Conservation (phyloP, 2,797 vertebrate species). For the Acropternis orthonyx region DNA sequence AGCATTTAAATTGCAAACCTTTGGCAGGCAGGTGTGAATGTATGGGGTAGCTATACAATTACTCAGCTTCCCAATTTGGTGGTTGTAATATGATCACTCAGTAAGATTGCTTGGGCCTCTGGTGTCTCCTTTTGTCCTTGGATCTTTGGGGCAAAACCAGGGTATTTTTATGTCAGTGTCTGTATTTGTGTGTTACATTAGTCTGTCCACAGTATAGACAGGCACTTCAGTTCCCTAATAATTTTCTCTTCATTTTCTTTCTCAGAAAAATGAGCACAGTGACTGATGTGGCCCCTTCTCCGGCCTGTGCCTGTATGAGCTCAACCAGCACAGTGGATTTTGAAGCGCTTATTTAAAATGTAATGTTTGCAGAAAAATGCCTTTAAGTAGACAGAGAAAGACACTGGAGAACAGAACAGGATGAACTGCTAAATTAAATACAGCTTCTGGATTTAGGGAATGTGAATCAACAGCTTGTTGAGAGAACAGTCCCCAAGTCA, state of each 20-base stretch:
- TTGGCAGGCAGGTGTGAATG: slow-evolving; percentile 5
- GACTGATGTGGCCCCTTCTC: background rate
- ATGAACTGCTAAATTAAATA: slow-evolving; percentile 28
- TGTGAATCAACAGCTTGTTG: background rate
- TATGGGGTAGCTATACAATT: background rate
- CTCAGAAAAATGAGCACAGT: background rate
- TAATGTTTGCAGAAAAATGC: background rate
- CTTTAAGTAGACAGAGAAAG: background rate
- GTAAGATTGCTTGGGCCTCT: background rate
- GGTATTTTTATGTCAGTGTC: background rate
- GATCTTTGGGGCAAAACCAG: background rate
- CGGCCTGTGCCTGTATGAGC: background rate
- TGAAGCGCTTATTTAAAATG: background rate
- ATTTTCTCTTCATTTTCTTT: background rate
- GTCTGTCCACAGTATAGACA: background rate
- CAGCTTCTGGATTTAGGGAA: slow-evolving; percentile 11
- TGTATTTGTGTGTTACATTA: background rate
- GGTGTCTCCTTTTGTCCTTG: background rate
- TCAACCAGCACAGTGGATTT: background rate
- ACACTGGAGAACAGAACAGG: background rate
- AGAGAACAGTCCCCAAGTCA: background rate
- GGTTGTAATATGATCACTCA: background rate
- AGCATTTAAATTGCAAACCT: background rate
- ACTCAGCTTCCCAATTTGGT: background rate
- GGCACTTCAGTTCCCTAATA: rapidly evolving